Conservation (phyloP, 2,888 invertebrate genomes). For the Drosophila fungiperda region DNA sequence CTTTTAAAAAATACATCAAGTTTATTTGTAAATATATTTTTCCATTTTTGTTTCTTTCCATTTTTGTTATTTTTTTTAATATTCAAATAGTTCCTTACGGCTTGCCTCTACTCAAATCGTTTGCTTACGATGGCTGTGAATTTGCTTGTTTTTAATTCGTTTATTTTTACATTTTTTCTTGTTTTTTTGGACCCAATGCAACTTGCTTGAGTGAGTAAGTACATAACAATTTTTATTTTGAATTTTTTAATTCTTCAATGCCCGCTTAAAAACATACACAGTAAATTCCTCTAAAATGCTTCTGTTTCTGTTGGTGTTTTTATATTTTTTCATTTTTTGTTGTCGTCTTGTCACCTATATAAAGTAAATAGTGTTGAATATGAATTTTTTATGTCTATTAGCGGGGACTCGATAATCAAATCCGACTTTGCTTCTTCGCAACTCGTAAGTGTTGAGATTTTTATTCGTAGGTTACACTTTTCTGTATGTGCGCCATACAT, state of each 20-base stretch:
- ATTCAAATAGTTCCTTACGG: constrained; percentile 31
- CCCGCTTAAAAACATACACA: constrained; percentile 68
- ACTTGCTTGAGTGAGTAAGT: constrained; percentile 69
- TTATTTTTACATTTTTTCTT: constrained; percentile 13
- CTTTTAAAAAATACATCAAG: constrained; percentile 66
- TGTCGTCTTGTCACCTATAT: constrained; percentile 74
- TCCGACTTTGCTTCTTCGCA: constrained; percentile 60
- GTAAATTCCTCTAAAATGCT: constrained; percentile 78
- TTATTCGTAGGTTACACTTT: constrained; percentile 18
- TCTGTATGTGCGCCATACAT: constrained; percentile 31
- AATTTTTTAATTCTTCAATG: constrained; percentile 45
- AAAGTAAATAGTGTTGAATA: constrained; percentile 77
- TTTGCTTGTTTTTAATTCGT: constrained; percentile 2
- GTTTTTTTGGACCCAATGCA: constrained; percentile 73
- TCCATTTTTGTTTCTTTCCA: constrained; percentile 2
- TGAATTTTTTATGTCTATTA: constrained; percentile 59
- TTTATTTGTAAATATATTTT: constrained; percentile 34
- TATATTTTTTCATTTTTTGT: constrained; percentile 17
- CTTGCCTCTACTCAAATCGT: constrained; percentile 39
- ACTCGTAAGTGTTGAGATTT: constrained; percentile 36
- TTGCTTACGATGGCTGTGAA: constrained; percentile 22
- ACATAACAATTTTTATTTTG: constrained; percentile 27
- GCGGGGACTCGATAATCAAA: constrained; percentile 70
- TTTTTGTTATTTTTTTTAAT: constrained; percentile 3
- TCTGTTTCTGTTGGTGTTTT: constrained; percentile 60